phyloP scores from a whole-genome alignment of 2,113 vertebrate genomes.

The Panurus biarmicus region DNA sequence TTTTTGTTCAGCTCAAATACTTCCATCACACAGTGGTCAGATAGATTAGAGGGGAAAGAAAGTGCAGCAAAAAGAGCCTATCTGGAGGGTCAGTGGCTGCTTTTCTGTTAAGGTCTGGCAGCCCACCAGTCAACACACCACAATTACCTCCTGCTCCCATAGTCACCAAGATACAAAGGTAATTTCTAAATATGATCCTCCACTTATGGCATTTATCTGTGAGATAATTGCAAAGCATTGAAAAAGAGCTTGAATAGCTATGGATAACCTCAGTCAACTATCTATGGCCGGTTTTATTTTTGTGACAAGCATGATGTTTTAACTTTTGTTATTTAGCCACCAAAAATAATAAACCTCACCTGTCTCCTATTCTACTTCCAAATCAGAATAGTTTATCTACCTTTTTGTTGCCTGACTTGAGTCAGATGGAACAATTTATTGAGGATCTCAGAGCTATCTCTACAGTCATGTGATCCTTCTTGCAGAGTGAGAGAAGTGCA shows the following conservation, averaged over 20 bases:
- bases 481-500: not conserved
- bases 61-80: not conserved
- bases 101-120: not conserved
- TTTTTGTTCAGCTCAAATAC: not conserved
- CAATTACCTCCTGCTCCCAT: not conserved
- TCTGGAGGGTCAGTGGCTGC: not conserved
- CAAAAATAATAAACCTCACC: not conserved
- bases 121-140: not conserved
- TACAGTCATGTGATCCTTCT: not conserved
- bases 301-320: not conserved
- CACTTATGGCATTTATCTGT: not conserved
- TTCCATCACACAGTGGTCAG: not conserved
- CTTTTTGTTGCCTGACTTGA: not conserved
- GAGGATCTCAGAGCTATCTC: not conserved
- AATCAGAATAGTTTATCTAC: not conserved
- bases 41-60: not conserved
- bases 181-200: not conserved
- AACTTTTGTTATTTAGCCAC: not conserved
- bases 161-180: not conserved
- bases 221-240: not conserved
- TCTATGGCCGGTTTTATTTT: not conserved
- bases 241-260: not conserved
- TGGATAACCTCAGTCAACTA: not conserved
- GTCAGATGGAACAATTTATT: not conserved
- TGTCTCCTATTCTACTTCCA: not conserved